Base-by-base conservation (phyloP, 2,113 vertebrate species). In the Psammodynastes pulverulentus region DNA sequence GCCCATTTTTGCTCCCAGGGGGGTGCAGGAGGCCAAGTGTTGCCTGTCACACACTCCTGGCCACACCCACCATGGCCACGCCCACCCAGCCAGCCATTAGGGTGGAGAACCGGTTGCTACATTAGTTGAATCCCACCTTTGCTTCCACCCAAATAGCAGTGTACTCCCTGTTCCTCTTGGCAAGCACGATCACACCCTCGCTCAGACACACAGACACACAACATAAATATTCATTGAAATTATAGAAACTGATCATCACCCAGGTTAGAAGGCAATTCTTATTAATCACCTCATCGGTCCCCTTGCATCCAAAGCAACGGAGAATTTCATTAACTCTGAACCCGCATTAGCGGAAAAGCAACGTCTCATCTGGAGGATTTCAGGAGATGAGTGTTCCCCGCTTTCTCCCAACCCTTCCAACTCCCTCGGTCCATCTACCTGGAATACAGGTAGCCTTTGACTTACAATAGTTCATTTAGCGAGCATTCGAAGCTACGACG, bases 181-280 rank as follows among this genome's bases (percentile, higher is more conserved):
- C 95, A 90, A 51, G 88, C 54, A 0, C 43, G 1, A 10, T 0
- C 84, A 12, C 4, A 24, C 29, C 3, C 62, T 67, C 10, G 7
- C 48, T n/a, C 21, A 54, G 19, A 21, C 52, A 10, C 19, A 45
- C 43, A 88, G 51, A 48, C 91, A 92, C 93, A 34, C 92, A 89
- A 89, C 95, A 96, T 96, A 93, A 96, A 95, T 91, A 96, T 96
- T 96, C 93, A 96, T 92, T 93, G 96, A 53, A 95, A 97, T 96
- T 91, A 96, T 91, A 93, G 95, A 96, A 88, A 26, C 53, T 92
- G 84, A 95, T 92, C 90, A 86, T 93, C 92, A 72, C 58, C 88
- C 0, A 87, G 92, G 89, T 86, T 94, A 95, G 95, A 93, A 94
- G 94, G 94, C 92, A 92, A 34, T 94, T 95, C 90, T 84, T n/a